Base-by-base conservation (phyloP, 2,888 invertebrate genomes). In the Melanophora roralis region DNA sequence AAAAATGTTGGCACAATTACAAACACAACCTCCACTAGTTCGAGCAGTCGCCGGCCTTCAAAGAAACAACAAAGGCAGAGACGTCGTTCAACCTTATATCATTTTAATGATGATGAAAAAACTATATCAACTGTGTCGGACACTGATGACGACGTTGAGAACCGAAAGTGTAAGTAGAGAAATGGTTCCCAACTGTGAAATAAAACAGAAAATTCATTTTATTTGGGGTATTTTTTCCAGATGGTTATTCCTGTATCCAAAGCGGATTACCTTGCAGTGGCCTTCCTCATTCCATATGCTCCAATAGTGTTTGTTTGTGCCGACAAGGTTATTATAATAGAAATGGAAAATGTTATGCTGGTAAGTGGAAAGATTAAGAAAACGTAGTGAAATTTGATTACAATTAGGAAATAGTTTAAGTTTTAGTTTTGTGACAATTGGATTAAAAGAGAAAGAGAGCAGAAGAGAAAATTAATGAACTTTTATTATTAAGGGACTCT, bases 61-160 rank as follows among this genome's bases (percentile, higher is more conserved):
- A 84, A 80, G 43, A 82, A 82, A 19, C 62, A 45, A 16, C 71
- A 62, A 14, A 38, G 71, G 14, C 62, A 53, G 49, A 45, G 76
- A 75, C 84, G 83, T 6, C 85, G 49, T 73, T 82, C 73, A 80
- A 83, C 82, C 84, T 83, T 80, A 49, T 86, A 85, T 67, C 78
- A 77, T 72, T 80, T 82, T 65, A 87, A 87, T 69, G 88, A 89
- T 80, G 89, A 88, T 78, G 89, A 87, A 76, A 89, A 86, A 82
- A 88, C 88, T 49, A 84, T 88, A 69, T 89, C 89, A 23, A 89
- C 89, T 12, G 55, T 89, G 53, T 89, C 89, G 51, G 89, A 89
- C 81, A 87, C 87, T 34, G 89, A 89, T 72, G 89, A 88, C 71
- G 89, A 89, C 53, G 84, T 82, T 57, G 86, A 81, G 6, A 88